Base-by-base conservation (phyloP, 2,888 invertebrate species). In the Cataglyphis albicans region DNA sequence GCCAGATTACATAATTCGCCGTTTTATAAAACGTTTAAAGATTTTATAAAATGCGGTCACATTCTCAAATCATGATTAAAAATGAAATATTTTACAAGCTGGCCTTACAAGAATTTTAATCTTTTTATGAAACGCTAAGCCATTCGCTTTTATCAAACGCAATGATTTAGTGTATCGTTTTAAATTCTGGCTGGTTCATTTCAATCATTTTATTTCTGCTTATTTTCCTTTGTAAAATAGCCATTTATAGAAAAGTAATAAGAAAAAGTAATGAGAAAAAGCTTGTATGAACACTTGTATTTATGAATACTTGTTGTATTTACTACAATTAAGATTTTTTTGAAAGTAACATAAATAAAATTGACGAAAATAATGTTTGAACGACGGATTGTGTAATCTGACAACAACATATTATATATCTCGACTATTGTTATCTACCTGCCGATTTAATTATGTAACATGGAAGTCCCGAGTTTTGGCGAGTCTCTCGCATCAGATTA, bases 401-500 rank as follows among this genome's bases (percentile, higher is more conserved):
- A 7, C 9, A 9, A 9, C 38, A 9, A 38, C 38, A 38, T 38
- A 38, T 38, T 38, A 38, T 38, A 38, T 6, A 35, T 35, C 32
- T 21, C 78, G 57, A 21, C 44, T 25, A 70, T 78, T 78, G 59
- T 70, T 70, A 78, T 59, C 44, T 59, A 70, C 25, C 72, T 59
- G n/a, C 18, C 59, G 78, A 80, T 72, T 59, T 61, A 72, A 80
- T 80, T 80, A 61, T 44, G 44, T 32, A 41, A 32, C 35, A 9
- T 78, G n/a, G 35, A 52, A 64, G 75, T 52, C 29, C 21, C 55
- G 70, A 52, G 59, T 72, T 80, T 59, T 80, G 72, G 41, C 76
- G 32, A 76, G 57, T 12, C 15, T 41, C 41, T 12, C 74, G 78
- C 44, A 72, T 80, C 61, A 80, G 72, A 80, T 80, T 72, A 80